Base-by-base conservation (phyloP, 1,140 invertebrate species). In the Anoplolepis gracilipes region DNA sequence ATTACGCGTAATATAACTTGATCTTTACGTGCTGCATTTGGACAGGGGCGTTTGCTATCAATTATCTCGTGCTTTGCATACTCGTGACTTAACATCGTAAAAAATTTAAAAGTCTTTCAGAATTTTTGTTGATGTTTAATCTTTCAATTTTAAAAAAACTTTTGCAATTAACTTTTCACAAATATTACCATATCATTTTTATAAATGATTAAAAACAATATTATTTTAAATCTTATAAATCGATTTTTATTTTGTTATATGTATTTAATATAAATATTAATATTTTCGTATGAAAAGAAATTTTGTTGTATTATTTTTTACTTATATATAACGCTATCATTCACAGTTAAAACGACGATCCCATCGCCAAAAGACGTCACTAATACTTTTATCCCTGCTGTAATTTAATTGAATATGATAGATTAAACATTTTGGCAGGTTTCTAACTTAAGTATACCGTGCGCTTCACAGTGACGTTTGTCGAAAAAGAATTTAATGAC, bases 341-440 rank as follows among this genome's bases (percentile, higher is more conserved):
- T n/a, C 2, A 19, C 1, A 10, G 3, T 30, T 33, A 8, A 39
- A 30, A 39, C 0, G 30, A 33, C 19, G 4, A 11, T 1, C 30
- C n/a, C 42, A 13, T 30, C 7, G 33, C 59, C 22, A 39, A 49
- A 49, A 55, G 30, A 28, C n/a, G 33, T n/a, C 4, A 59, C 5
- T 57, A 46, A 67, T 67, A 62, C 22, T 36, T 76, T 64, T 36
- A 84, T 75, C 22, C 13, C 1, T 13, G 22, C 6, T 62, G 22
- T 65, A 82, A 76, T 75, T 64, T 33, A 72, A 87, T 87, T 67
- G 64, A 62, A 73, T 70, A 62, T 78, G 53, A 82, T 73, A 67
- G 86, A 87, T 87, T 82, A 75, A 87, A 87, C 85, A 73, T 87
- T 87, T 84, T 75, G 77, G 61, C 76, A 75, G 61, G 59, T 87